These are phyloP conservation scores for Nezara viridula DNA, from an alignment of 2,888 invertebrate genomes.

Conservation along the genomic window DNA sequence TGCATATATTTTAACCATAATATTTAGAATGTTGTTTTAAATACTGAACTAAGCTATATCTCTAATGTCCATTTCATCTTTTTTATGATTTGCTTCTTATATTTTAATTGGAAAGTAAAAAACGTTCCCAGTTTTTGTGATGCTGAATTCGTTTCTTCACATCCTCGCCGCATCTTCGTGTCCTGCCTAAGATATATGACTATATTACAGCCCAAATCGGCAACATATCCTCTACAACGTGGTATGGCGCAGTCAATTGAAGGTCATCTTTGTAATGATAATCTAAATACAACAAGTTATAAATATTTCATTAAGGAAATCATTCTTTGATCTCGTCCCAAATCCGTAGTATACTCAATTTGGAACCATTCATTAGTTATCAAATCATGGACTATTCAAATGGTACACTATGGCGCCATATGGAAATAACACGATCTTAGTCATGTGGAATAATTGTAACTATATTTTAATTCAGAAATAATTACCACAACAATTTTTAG, in stretches of 20 bases:
- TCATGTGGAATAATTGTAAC: too few species aligned
- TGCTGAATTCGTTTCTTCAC: not conserved
- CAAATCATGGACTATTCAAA: not conserved
- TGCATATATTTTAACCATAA: too few species aligned
- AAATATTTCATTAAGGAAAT: not conserved
- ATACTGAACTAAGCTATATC: not conserved
- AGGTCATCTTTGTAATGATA: not conserved
- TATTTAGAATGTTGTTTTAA: not conserved
- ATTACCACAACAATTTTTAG: too few species aligned
- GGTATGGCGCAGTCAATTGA: not conserved
- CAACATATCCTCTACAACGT: not conserved
- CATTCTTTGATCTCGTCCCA: not conserved
- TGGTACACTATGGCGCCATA: not conserved
- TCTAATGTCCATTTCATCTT: too few species aligned
- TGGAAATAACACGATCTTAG: not conserved
- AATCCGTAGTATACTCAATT: not conserved
- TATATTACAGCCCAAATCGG: not conserved
- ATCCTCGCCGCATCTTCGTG: not conserved
- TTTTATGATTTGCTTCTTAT: too few species aligned
- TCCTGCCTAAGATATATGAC: not conserved
- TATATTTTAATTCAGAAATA: too few species aligned
- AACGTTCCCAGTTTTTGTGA: not conserved
- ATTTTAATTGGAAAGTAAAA: not conserved
- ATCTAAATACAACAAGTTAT: not conserved
- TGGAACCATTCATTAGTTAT: not conserved